phyloP scores from a whole-genome alignment of 1,140 invertebrate genomes.

The Drosophila busckii region DNA sequence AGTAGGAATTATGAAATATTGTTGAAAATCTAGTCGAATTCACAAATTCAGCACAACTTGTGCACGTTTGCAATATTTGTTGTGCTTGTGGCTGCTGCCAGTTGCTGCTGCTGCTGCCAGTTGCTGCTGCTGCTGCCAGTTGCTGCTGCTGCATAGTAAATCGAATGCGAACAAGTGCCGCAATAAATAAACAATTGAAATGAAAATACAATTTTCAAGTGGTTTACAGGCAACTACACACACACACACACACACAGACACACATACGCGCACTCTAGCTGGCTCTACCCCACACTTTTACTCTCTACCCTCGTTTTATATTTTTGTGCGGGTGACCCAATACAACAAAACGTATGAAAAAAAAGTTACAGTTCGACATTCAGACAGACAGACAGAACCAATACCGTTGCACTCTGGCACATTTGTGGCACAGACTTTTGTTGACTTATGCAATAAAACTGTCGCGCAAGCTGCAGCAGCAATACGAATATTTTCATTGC shows the following conservation, averaged over 20 bases:
- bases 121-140: slow-evolving; percentile 20
- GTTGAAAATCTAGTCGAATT: slow-evolving; percentile 24
- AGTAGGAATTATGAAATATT: slow-evolving; percentile 35
- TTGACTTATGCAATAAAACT: slow-evolving; percentile 77
- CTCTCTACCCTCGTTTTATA: too few relatives aligned
- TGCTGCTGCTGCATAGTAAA: slow-evolving; percentile 47
- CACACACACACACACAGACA: slow-evolving; percentile 28
- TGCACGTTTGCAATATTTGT: neutral
- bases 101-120: slow-evolving; percentile 14
- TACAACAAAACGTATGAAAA: too few relatives aligned
- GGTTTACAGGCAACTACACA: slow-evolving; percentile 54
- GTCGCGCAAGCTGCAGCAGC: slow-evolving; percentile 65
- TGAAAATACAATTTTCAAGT: slow-evolving; percentile 78
- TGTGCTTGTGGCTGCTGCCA: slow-evolving; percentile 8
- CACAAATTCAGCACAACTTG: slow-evolving; percentile 1
- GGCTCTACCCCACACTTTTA: too few relatives aligned
- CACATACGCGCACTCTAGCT: slow-evolving; percentile 5
- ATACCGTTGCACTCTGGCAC: slow-evolving; percentile 17
- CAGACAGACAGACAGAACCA: neutral
- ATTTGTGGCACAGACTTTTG: slow-evolving; percentile 72
- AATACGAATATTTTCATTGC: slow-evolving; percentile 19
- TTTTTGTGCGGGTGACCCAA: slow-evolving; percentile 54
- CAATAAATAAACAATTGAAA: slow-evolving; percentile 78
- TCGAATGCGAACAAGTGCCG: slow-evolving; percentile 75
- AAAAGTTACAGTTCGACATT: slow-evolving; percentile 37